phyloP scores from a whole-genome alignment of 2,888 invertebrate genomes.

The Euzophera pinguis region DNA sequence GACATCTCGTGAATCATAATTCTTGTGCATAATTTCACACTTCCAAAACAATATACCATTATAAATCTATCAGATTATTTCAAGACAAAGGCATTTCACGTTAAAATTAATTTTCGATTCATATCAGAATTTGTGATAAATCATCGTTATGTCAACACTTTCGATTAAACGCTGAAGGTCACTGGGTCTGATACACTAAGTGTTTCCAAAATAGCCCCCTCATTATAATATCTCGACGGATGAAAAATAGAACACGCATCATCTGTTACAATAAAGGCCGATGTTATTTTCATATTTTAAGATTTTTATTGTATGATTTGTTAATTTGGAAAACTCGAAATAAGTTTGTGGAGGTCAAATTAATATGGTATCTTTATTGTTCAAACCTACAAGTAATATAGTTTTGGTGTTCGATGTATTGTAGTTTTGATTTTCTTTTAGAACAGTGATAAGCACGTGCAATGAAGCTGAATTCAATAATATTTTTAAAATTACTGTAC shows the following conservation, averaged over 20 bases:
- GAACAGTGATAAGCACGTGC: no score
- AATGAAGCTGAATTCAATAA: no score
- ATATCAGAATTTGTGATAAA: constrained; percentile 60
- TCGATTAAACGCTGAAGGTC: constrained; percentile 71
- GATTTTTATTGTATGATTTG: not conserved
- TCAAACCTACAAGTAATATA: no score
- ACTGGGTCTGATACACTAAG: constrained; percentile 49
- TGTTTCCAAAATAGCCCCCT: constrained; percentile 68
- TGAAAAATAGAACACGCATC: constrained; percentile 71
- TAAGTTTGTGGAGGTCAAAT: no score
- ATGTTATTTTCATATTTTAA: constrained; percentile 10
- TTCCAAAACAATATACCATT: not conserved
- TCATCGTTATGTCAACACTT: constrained; percentile 71
- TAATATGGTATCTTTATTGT: no score
- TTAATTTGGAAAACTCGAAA: not conserved
- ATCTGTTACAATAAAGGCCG: constrained; percentile 53
- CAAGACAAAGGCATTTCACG: constrained; percentile 17
- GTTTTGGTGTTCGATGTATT: no score
- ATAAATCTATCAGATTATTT: constrained; percentile 11
- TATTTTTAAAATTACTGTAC: no score
- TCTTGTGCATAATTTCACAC: not conserved
- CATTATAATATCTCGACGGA: constrained; percentile 70
- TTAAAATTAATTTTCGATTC: constrained; percentile 34
- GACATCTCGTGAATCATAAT: not conserved
- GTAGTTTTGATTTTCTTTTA: no score